phyloP scores from a whole-genome alignment of 1,140 invertebrate genomes.

The Neodiprion lecontei region DNA sequence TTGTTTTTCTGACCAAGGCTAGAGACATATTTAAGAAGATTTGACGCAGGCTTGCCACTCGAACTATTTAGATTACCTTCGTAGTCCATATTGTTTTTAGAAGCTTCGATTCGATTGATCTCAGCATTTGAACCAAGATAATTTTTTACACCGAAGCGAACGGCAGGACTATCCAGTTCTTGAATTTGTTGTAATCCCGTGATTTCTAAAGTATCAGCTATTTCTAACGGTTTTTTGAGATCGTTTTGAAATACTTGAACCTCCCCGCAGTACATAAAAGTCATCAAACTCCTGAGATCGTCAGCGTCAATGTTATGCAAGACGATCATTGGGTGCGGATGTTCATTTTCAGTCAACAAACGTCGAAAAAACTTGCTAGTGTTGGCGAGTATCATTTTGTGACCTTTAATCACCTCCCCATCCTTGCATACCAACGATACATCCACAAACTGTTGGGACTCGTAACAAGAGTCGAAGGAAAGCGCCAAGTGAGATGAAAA shows the following conservation, averaged over 20 bases:
- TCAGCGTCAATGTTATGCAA: slow-evolving; percentile 51
- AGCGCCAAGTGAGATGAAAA: slow-evolving; percentile 47
- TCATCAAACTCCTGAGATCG: slow-evolving; percentile 50
- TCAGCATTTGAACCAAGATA: not conserved
- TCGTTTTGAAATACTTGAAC: slow-evolving; percentile 52
- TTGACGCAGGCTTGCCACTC: not conserved
- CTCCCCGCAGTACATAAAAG: slow-evolving; percentile 54
- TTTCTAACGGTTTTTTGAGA: slow-evolving; percentile 45
- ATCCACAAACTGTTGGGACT: slow-evolving; percentile 55
- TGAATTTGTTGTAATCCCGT: slow-evolving; percentile 33
- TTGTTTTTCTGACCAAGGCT: not conserved
- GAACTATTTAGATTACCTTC: not conserved
- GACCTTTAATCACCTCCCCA: slow-evolving; percentile 49
- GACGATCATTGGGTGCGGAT: slow-evolving; percentile 55
- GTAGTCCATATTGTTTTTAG: no score
- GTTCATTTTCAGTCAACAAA: slow-evolving; percentile 46
- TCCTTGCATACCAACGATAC: slow-evolving; percentile 52
- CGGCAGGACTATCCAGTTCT: not conserved
- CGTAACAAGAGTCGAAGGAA: slow-evolving; percentile 52
- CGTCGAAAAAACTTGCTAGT: slow-evolving; percentile 51
- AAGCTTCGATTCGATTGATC: no score
- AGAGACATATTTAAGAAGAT: not conserved
- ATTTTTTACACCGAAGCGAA: not conserved
- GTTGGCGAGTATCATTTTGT: slow-evolving; percentile 53
- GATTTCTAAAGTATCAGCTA: slow-evolving; percentile 51